Percentiles rank a stretch among this genome's conserved stretches.
Evolutionary conservation across 2,113 vertebrate species (phyloP).

Genomic region (Irena cyanogastra): DNA sequence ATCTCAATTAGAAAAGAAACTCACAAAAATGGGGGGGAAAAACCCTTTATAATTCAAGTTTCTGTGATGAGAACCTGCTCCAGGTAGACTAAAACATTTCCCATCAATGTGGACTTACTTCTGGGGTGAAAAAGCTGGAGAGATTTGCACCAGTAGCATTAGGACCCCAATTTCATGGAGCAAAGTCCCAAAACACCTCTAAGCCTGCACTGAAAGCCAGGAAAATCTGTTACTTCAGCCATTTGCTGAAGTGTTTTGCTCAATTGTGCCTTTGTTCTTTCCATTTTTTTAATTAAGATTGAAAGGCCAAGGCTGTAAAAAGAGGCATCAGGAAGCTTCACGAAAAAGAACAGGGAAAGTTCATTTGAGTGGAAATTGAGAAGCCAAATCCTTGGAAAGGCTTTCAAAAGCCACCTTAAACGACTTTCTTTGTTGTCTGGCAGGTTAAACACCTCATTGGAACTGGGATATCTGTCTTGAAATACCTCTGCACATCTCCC

Average conservation of each 20-base stretch:
- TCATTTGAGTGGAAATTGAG: conserved; percentile 39
- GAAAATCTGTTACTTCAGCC: background rate
- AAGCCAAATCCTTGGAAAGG: conserved; percentile 8
- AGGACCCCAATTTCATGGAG: background rate
- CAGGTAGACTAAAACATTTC: background rate
- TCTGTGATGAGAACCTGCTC: background rate
- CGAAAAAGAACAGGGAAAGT: background rate
- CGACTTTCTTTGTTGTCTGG: background rate
- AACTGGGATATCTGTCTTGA: background rate
- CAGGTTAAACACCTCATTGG: background rate
- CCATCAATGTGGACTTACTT: background rate
- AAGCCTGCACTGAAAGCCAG: background rate
- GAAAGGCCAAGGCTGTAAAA: background rate
- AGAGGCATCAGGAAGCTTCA: background rate
- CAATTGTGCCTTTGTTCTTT: conserved; percentile 15
- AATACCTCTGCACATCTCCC: background rate
- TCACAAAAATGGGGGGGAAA: background rate
- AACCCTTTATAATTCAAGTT: background rate
- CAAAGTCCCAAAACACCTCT: background rate
- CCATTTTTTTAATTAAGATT: conserved; percentile 41
- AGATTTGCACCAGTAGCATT: background rate
- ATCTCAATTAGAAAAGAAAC: background rate
- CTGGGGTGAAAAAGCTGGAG: background rate
- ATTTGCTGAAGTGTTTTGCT: background rate
- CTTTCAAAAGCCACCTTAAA: conserved; percentile 46